Evolutionary conservation across 1,140 invertebrate genomes (phyloP).

Genomic region (Anoplophora glabripennis): DNA sequence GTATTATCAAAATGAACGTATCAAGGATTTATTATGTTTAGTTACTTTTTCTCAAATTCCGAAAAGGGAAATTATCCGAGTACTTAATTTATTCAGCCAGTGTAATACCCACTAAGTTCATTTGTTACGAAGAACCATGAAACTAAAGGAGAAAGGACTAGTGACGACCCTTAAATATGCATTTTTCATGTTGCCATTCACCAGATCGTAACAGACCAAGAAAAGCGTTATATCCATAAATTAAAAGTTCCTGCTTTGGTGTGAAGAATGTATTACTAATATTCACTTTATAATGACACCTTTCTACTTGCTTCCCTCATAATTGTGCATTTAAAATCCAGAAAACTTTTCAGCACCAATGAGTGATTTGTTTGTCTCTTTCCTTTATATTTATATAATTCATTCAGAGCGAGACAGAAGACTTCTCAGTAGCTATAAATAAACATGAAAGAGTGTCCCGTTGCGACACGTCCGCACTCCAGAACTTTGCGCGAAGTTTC

Average conservation of each 20-base stretch:
- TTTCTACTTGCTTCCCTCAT: slow-evolving; percentile 14
- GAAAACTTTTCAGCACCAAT: slow-evolving; percentile 18
- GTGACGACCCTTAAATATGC: no score
- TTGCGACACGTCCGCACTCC: slow-evolving; percentile 36
- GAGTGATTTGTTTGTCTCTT: slow-evolving; percentile 11
- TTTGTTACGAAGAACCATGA: no score
- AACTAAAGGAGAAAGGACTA: no score
- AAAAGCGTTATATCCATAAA: slow-evolving; percentile 22
- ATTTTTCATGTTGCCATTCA: no score
- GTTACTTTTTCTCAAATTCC: no score
- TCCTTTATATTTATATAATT: slow-evolving; percentile 15
- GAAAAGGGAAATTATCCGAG: no score
- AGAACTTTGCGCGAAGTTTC: slow-evolving; percentile 30
- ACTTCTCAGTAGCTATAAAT: slow-evolving; percentile 24
- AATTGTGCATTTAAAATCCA: slow-evolving; percentile 24
- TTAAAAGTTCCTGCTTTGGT: slow-evolving; percentile 18
- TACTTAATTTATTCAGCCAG: no score
- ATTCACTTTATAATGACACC: slow-evolving; percentile 25
- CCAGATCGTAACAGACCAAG: no score
- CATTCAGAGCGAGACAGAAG: slow-evolving; percentile 7
- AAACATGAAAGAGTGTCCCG: slow-evolving; percentile 25
- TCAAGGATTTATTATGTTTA: no score
- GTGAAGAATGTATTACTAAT: slow-evolving; percentile 20
- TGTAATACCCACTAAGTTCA: no score
- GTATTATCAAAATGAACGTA: no score